phyloP scores from a whole-genome alignment of 2,113 vertebrate species.

The Pantherophis guttatus region DNA sequence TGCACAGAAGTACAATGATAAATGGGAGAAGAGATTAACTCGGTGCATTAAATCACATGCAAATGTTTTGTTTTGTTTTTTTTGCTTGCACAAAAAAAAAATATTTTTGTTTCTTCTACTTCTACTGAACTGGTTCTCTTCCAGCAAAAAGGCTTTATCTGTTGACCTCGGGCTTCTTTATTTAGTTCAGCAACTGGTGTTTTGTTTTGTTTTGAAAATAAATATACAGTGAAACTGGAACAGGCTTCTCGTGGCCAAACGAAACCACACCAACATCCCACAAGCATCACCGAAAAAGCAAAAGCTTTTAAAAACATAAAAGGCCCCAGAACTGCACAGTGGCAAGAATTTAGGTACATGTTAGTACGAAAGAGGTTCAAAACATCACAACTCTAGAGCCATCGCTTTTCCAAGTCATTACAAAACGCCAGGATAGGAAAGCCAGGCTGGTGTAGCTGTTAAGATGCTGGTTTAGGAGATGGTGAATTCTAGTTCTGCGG shows the following conservation, averaged over 20 bases:
- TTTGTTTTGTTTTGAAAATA: background rate
- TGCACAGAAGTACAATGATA: background rate
- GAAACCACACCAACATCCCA: background rate
- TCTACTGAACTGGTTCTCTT: background rate
- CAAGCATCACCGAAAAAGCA: background rate
- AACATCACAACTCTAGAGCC: conserved; percentile 38
- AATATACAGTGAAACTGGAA: background rate
- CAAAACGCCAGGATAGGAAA: background rate
- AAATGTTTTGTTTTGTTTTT: background rate
- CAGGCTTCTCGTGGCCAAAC: background rate
- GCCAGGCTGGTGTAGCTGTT: background rate
- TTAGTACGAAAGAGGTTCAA: background rate
- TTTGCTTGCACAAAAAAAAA: background rate
- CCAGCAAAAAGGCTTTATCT: background rate
- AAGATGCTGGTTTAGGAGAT: background rate
- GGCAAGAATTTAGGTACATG: conserved; percentile 21
- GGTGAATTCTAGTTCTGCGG: background rate
- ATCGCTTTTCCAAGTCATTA: conserved; percentile 33
- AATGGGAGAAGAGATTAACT: background rate
- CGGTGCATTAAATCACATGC: background rate
- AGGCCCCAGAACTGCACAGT: background rate
- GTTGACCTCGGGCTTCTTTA: background rate
- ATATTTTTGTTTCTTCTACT: no score
- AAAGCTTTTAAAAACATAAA: conserved; percentile 9
- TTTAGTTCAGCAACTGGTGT: background rate